phyloP scores from a whole-genome alignment of 2,113 vertebrate genomes.

The Corythoichthys haematopterus region DNA sequence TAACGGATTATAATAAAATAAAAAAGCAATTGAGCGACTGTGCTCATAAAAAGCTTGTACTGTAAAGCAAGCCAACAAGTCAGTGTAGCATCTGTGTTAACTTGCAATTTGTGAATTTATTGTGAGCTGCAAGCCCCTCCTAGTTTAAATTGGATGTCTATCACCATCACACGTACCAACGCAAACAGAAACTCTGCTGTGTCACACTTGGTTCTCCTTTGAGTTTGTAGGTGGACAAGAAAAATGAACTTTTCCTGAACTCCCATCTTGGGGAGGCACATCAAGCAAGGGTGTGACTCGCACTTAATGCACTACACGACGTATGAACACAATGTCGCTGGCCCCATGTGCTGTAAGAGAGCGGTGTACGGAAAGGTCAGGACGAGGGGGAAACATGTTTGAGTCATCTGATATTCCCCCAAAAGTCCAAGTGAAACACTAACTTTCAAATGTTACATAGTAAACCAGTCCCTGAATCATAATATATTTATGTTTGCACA shows the following conservation, averaged over 20 bases:
- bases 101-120: conserved; percentile 1
- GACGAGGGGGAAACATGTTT: conserved; percentile 6
- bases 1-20: conserved; percentile 4
- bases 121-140: background rate
- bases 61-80: conserved; percentile 13
- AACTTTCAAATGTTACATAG: background rate
- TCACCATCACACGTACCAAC: conserved; percentile 18
- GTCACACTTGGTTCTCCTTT: conserved; percentile 51
- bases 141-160: background rate
- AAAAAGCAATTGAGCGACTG: conserved; percentile 24
- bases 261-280: conserved; percentile 34
- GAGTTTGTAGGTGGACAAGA: conserved; percentile 56
- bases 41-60: conserved; percentile 25
- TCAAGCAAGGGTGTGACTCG: conserved; percentile 40
- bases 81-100: background rate
- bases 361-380: conserved; percentile 9
- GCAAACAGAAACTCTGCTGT: conserved; percentile 49
- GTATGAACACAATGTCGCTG: conserved; percentile 14
- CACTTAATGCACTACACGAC: conserved; percentile 16
- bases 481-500: no score
- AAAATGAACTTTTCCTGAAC: conserved; percentile 65
- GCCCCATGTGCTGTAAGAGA: conserved; percentile 15
- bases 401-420: conserved; percentile 33
- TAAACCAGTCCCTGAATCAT: no score
- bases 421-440: conserved; percentile 24